Base-by-base conservation (phyloP, 2,797 vertebrate genomes). In the Gymnothorax javanicus region DNA sequence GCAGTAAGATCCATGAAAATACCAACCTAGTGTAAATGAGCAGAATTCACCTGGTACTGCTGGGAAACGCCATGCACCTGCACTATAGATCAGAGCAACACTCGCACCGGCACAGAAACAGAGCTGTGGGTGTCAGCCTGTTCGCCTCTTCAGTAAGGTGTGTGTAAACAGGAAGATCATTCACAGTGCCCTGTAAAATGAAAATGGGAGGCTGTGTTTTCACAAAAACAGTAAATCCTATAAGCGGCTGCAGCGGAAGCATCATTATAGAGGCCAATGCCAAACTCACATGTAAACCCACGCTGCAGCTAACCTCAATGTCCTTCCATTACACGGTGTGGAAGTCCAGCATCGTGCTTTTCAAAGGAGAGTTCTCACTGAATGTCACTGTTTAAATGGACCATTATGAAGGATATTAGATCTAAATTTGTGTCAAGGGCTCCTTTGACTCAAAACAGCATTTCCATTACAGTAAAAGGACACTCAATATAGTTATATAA, bases 141-240 rank as follows among this genome's bases (percentile, higher is more conserved):
- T 0, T 86, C 88, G 60, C 81, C 85, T 88, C 87, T 86, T 87
- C 89, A 91, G 91, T 84, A 91, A 91, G 77, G 50, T 85, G 86
- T 71, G 62, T n/a, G 69, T 83, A 75, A 82, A 86, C 54, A 86
- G 73, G 64, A 60, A 84, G 58, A 73, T 57, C 57, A 64, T 27
- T 86, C 20, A 83, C 15, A 27, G 73, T 33, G 43, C 23, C 77
- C 54, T n/a, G 52, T 20, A 54, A 81, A 81, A 81, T 81, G 77
- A 81, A 77, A 81, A 81, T n/a, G 20, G 52, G 20, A 81, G 77
- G 7, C 43, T 50, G 43, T 43, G n/a, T 54, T 79, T 81, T 52
- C 77, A 56, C 5, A 20, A 20, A 43, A 79, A 81, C 77, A 20
- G 52, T 11, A 54, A 11, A 54, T 54, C 50, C 77, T 81, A 2